Evolutionary conservation across 1,140 invertebrate genomes (phyloP), one percentile per base, ranked within the genome.

Genomic region (Nasonia longicornis): DNA sequence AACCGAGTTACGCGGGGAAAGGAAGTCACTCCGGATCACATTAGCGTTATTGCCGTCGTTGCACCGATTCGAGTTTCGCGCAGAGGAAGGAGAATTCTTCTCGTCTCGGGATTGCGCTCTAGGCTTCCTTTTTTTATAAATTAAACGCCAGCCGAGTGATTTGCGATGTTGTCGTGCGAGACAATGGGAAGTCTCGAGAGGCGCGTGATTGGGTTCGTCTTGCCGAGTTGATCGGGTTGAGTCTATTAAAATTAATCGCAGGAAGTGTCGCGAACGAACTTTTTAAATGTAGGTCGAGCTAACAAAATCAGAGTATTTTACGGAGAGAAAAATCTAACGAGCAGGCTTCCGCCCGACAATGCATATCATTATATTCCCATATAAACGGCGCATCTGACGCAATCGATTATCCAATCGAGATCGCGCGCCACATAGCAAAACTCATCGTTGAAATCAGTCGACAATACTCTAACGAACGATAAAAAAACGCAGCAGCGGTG

Each of bases 331-430:
- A 63, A 63, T 42, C 7, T 12, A 52, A 45, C 12, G 2, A 29
- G 31, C 26, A 26, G 26, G 29, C 16, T 74, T 74, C 72, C 45
- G 48, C 2, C 29, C 11, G 2, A 66, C 52, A n/a, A 66, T 22
- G 16, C 14, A 45, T 63, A 35, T 35, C 31, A 26, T 20, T 66
- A 22, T 10, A 64, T 42, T 64, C 63, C 3, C 26, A 26, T 66
- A 38, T 38, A 64, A 38, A 10, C 20, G 12, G 31, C 31, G 0
- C 16, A 26, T 26, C 63, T 58, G 66, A 78, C 66, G 67, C 67
- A 78, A 78, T 38, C 29, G 67, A 78, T 78, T 78, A 78, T 71
- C 38, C 45, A 71, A 78, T 78, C 77, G 42, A 35, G 31, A 22
- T 78, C 77, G 11, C 11, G 38, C n/a, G 22, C 20, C 12, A 2